These are phyloP conservation scores for Hybognathus amarus DNA, from an alignment of 2,797 vertebrate species.

Conservation along the genomic window DNA sequence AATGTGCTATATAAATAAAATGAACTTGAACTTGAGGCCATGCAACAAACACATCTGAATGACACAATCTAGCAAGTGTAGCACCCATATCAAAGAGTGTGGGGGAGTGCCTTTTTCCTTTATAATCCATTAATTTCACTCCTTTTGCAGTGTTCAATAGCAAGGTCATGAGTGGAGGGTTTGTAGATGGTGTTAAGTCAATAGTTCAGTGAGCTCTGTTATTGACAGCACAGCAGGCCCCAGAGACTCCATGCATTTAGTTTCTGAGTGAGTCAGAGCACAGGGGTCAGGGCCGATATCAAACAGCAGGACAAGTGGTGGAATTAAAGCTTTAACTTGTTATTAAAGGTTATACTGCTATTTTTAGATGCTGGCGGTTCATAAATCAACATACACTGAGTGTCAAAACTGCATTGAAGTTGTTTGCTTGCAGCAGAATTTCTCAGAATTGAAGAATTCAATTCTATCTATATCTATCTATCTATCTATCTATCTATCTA, in stretches of 20 bases:
- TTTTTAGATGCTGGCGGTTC: conserved; percentile 25
- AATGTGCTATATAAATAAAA: too few relatives aligned
- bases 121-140: conserved; percentile 51
- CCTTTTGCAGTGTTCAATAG: conserved; percentile 48
- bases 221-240: conserved; percentile 54
- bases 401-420: conserved; percentile 2
- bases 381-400: conserved; percentile 32
- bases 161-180: conserved; percentile 43
- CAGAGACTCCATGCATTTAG: conserved; percentile 48
- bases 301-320: conserved; percentile 51
- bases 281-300: conserved; percentile 55
- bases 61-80: conserved; percentile 9
- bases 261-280: conserved; percentile 40
- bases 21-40: neutral
- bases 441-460: neutral
- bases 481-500: neutral
- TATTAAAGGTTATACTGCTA: conserved; percentile 52
- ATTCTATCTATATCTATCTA: neutral
- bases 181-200: conserved; percentile 57
- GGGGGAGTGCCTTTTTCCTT: conserved; percentile 14
- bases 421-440: neutral
- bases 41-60: conserved; percentile 13
- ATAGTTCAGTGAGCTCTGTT: conserved; percentile 59
- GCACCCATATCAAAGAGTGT: conserved; percentile 5
- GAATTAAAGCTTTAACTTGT: conserved; percentile 59